Conservation (phyloP, 2,888 invertebrate species). For the Invenusta paracnida region DNA sequence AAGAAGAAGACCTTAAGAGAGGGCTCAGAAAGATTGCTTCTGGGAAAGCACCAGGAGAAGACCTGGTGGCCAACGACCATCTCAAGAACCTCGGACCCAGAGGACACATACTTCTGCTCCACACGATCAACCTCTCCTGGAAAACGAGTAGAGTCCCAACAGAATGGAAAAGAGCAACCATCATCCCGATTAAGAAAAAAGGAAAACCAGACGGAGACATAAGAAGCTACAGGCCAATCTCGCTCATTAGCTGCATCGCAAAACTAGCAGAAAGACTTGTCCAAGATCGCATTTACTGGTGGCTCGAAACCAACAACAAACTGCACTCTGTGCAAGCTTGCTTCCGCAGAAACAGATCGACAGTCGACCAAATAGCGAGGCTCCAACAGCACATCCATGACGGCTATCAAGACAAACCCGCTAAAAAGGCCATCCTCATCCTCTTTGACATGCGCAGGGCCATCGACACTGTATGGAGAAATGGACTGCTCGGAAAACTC, state of each 20-base stretch:
- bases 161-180: neutral
- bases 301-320: neutral
- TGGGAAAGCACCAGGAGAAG: neutral
- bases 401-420: neutral
- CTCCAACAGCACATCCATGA: neutral
- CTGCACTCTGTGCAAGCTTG: neutral
- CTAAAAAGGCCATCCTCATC: conserved; percentile 6
- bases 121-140: neutral
- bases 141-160: neutral
- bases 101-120: neutral
- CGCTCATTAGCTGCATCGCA: neutral
- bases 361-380: neutral
- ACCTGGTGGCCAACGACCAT: neutral
- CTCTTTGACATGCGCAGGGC: neutral
- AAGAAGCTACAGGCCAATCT: neutral
- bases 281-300: neutral
- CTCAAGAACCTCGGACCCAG: neutral
- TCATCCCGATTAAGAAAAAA: neutral
- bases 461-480: neutral
- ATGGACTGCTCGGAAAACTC: neutral
- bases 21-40: neutral
- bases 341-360: neutral
- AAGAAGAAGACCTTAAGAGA: neutral
- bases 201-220: neutral
- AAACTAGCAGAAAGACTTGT: neutral